Evolutionary conservation across 2,888 invertebrate species (phyloP), one percentile per base, ranked within the genome.

Genomic region (Dolichomitus sp.): DNA sequence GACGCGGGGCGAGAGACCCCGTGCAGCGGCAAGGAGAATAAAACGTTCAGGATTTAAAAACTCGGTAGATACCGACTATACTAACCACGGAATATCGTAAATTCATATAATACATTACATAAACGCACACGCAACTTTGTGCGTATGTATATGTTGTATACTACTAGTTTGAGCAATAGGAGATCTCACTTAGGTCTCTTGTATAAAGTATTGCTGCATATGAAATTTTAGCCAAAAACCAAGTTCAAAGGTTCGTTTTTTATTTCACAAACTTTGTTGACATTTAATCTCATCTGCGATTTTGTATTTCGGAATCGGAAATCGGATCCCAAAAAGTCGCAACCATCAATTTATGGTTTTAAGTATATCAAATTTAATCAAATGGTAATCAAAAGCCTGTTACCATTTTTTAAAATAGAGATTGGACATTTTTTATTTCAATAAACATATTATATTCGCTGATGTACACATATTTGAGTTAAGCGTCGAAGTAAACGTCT

Each of bases 1-100:
- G 84, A 76, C 80, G 68, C 86, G 68, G 79, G 73, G 69, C 48
- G 68, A 80, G 68, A 59, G 86, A 86, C 54, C 54, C 50, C 63
- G 68, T 65, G 66, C 65, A 63, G 63, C 68, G 70, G 72, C 68
- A 72, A 57, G 74, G 73, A 75, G 75, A 83, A 83, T 80, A 80
- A 83, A 83, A 83, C 66, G 68, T 61, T 61, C 70, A 52, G 79
- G 37, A 61, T 40, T 40, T 61, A 40, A 61, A 61, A 61, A 61
- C 37, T 61, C 59, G 17, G 61, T 17, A 37, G 17, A 61, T 61
- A 37, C 33, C 19, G 30, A 5, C 40, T 7, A 12, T 69, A 42
- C 42, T 42, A 42, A 40, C 54, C 37, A 27, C 57, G 54, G 40
- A 30, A 57, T 70, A 70, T 70, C 54, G 37, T 70, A 23, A 14